Evolutionary conservation across 2,888 invertebrate species (phyloP).

Genomic region (Rhagophthalmus giganteus): DNA sequence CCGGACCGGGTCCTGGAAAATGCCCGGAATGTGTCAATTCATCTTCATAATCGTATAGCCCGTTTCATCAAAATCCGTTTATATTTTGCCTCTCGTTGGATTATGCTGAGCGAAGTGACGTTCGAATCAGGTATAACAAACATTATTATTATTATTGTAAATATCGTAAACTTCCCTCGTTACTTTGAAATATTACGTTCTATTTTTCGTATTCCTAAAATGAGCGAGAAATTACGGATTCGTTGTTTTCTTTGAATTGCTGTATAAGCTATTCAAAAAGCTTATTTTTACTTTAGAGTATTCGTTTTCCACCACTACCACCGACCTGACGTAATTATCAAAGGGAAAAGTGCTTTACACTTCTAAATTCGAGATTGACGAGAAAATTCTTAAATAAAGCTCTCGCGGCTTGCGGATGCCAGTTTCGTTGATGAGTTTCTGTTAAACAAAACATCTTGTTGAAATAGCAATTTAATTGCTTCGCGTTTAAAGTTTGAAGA

Average conservation of each 20-base stretch:
- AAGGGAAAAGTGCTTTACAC: constrained; percentile 13
- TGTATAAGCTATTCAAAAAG: too few relatives aligned
- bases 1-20: constrained; percentile 65
- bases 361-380: constrained; percentile 9
- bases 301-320: constrained; percentile 10
- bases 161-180: too few relatives aligned
- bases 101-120: constrained; percentile 72
- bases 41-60: constrained; percentile 65
- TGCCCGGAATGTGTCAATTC: constrained; percentile 70
- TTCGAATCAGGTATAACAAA: constrained; percentile 65
- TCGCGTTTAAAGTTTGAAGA: constrained; percentile 29
- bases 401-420: constrained; percentile 6
- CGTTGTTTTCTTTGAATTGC: too few relatives aligned
- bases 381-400: constrained; percentile 8
- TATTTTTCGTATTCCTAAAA: too few relatives aligned
- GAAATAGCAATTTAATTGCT: constrained; percentile 31
- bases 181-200: too few relatives aligned
- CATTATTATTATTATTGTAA: too few relatives aligned
- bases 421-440: constrained; percentile 24
- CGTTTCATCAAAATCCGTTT: constrained; percentile 65
- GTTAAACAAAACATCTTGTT: constrained; percentile 27
- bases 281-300: constrained; percentile 15
- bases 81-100: constrained; percentile 69
- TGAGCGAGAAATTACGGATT: too few relatives aligned
- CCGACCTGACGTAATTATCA: constrained; percentile 17